Conservation (phyloP, 2,113 vertebrate species). For the Ceyx melanurus region DNA sequence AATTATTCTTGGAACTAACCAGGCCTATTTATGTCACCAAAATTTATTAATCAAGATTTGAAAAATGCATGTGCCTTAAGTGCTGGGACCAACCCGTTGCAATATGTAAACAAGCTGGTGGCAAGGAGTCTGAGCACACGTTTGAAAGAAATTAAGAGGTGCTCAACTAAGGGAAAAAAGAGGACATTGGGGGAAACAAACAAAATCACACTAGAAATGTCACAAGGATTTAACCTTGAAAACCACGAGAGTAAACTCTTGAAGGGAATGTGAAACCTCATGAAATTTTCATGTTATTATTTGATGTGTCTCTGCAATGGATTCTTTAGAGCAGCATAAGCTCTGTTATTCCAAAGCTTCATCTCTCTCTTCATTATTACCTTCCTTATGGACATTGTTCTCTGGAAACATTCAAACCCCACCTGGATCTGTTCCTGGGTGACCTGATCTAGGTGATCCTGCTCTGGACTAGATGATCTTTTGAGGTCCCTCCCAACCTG, state of each 20-base stretch:
- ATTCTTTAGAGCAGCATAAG: not conserved
- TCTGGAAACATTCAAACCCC: no score
- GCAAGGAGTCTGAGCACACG: not conserved
- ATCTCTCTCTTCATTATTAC: not conserved
- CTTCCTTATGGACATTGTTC: not conserved
- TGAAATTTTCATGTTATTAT: not conserved
- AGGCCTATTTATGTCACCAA: slow-evolving; percentile 39
- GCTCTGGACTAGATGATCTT: no score
- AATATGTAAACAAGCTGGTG: not conserved
- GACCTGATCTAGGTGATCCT: no score
- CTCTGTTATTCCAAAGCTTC: not conserved
- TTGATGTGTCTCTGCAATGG: not conserved
- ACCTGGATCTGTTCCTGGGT: no score
- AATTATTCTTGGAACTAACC: slow-evolving; percentile 49
- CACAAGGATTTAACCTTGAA: not conserved
- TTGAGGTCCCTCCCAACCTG: no score
- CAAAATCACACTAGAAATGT: not conserved
- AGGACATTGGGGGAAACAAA: fast-evolving
- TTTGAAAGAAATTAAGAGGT: not conserved
- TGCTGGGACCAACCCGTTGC: fast-evolving
- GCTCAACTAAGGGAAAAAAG: not conserved
- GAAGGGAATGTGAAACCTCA: not conserved
- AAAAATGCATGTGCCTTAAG: slow-evolving; percentile 8
- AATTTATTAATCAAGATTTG: slow-evolving; percentile 44
- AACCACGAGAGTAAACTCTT: not conserved